These are phyloP conservation scores for Alentia gelatinosa DNA, from an alignment of 2,888 invertebrate species.

Conservation along the genomic window DNA sequence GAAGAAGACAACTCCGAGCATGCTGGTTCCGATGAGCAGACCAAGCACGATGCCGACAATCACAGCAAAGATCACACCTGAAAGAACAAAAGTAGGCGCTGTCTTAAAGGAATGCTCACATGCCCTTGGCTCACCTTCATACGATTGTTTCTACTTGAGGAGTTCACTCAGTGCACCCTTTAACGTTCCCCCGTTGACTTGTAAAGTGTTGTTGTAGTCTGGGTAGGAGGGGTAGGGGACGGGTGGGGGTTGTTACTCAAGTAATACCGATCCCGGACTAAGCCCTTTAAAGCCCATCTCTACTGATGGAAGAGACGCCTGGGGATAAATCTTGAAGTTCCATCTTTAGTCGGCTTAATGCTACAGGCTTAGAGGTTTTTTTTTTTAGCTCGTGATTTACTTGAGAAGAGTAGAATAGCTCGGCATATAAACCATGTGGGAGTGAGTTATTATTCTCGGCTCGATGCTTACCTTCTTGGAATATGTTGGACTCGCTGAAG, in stretches of 20 bases:
- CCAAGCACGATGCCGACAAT: constrained; percentile 54
- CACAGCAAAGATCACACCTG: constrained; percentile 55
- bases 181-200: neutral
- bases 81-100: neutral
- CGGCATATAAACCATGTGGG: neutral
- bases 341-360: neutral
- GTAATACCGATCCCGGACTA: neutral
- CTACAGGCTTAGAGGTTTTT: neutral
- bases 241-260: neutral
- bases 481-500: neutral
- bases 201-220: neutral
- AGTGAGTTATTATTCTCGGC: neutral
- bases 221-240: neutral
- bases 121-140: neutral
- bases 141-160: neutral
- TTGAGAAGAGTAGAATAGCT: neutral
- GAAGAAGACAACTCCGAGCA: constrained; percentile 47
- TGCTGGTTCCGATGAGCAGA: constrained; percentile 51
- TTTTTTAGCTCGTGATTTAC: neutral
- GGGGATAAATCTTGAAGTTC: neutral
- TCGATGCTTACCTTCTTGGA: constrained; percentile 42
- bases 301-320: neutral
- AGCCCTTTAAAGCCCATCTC: neutral
- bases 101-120: neutral
- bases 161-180: neutral